Evolutionary conservation across 2,888 invertebrate species (phyloP).

Genomic region (Subacronicta megacephala): DNA sequence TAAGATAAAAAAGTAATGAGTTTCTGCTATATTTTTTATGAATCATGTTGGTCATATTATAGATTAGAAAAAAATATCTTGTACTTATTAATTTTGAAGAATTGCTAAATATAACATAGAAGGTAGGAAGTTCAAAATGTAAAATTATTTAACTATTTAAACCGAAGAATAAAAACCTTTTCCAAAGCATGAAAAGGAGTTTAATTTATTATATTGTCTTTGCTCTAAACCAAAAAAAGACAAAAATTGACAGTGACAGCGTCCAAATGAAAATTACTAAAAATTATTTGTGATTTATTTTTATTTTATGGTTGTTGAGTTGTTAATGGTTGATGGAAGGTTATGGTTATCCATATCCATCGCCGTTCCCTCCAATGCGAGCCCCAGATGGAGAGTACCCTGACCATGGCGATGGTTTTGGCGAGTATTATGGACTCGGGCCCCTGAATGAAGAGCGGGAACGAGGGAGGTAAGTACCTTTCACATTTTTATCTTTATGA

Average conservation of each 20-base stretch:
- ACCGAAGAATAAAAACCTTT: not conserved
- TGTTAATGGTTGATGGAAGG: conserved; percentile 72
- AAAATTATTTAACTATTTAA: no score
- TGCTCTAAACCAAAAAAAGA: conserved; percentile 39
- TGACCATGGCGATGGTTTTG: conserved; percentile 81
- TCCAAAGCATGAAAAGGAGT: conserved; percentile 10
- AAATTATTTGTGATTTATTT: conserved; percentile 60
- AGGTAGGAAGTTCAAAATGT: no score
- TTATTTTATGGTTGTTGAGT: conserved; percentile 48
- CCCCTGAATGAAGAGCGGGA: conserved; percentile 66
- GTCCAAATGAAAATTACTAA: conserved; percentile 43
- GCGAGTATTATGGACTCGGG: conserved; percentile 76
- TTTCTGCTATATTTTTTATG: not conserved
- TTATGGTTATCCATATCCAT: conserved; percentile 74
- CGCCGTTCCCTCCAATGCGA: conserved; percentile 65
- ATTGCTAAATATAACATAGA: no score
- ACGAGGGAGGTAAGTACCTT: conserved; percentile 38
- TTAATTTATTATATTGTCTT: conserved; percentile 8
- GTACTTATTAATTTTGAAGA: no score
- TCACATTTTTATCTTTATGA: not conserved
- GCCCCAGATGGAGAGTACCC: conserved; percentile 69
- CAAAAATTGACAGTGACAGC: conserved; percentile 71
- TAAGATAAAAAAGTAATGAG: conserved; percentile 1
- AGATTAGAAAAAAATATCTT: no score
- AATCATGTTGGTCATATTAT: no score